A percentile compares a stretch with the other conserved stretches of the same genome.
Evolutionary conservation across 2,797 vertebrate genomes (phyloP).

Genomic region (Denticeps clupeoides): DNA sequence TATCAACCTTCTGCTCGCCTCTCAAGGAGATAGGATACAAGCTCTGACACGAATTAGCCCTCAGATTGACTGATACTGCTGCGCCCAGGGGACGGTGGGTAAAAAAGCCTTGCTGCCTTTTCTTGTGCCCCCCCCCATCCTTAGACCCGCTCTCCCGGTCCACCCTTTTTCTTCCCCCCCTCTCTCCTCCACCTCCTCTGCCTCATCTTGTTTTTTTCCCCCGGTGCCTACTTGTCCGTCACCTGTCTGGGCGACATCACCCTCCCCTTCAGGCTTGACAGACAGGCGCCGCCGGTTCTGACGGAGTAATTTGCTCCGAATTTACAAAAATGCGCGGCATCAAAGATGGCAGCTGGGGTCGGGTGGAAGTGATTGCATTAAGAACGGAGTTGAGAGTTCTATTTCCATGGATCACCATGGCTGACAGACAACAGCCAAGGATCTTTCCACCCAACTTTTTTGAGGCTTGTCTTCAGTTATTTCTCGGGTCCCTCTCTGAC

Average conservation of each 20-base stretch:
- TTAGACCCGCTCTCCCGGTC: slow-evolving; percentile 39
- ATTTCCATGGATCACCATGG: slow-evolving; percentile 53
- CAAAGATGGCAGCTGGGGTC: slow-evolving; percentile 50
- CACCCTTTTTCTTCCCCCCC: slow-evolving; percentile 31
- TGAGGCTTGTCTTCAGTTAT: slow-evolving; percentile 24
- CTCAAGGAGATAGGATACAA: slow-evolving; percentile 86
- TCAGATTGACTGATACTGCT: slow-evolving; percentile 85
- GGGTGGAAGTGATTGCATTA: slow-evolving; percentile 57
- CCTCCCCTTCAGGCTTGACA: slow-evolving; percentile 54
- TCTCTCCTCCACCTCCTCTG: slow-evolving; percentile 20
- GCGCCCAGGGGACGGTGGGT: slow-evolving; percentile 68
- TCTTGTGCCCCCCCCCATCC: slow-evolving; percentile 20
- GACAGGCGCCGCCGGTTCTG: slow-evolving; percentile 62
- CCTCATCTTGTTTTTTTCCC: slow-evolving; percentile 41
- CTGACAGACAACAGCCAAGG: slow-evolving; percentile 49
- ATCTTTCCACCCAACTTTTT: slow-evolving; percentile 26
- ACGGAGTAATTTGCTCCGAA: slow-evolving; percentile 70
- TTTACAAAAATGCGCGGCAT: slow-evolving; percentile 49
- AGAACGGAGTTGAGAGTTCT: slow-evolving; percentile 41
- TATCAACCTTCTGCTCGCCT: slow-evolving; percentile 85
- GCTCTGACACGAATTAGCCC: slow-evolving; percentile 90
- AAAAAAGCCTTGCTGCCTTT: slow-evolving; percentile 42
- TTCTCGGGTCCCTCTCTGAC: too few relatives aligned
- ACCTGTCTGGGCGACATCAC: slow-evolving; percentile 61
- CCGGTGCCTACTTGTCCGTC: slow-evolving; percentile 63